Conservation (phyloP, 1,140 invertebrate species). For the Diploscapter pachys region DNA sequence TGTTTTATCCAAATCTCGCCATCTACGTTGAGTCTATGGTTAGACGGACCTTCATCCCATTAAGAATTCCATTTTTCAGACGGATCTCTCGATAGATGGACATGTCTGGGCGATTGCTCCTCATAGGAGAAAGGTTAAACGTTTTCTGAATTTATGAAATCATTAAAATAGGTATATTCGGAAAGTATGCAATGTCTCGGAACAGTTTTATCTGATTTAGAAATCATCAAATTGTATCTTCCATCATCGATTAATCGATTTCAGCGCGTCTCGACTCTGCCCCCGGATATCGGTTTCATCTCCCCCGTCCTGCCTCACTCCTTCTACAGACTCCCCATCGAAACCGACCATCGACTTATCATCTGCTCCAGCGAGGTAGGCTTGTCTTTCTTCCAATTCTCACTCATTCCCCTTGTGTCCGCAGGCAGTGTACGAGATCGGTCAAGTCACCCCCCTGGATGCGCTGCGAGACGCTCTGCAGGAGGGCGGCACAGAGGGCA, state of each 20-base stretch:
- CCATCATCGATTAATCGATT: not conserved
- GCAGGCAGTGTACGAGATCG: constrained; percentile 43
- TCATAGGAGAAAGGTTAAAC: not conserved
- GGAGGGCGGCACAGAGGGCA: constrained; percentile 21
- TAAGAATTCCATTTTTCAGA: not conserved
- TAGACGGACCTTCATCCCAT: no score
- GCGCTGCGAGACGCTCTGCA: constrained; percentile 31
- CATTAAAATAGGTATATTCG: no score
- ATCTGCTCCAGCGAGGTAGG: constrained; percentile 42
- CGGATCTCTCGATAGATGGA: constrained; percentile 16
- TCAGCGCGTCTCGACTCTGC: constrained; percentile 4
- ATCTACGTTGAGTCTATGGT: constrained; percentile 10
- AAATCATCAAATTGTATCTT: not conserved
- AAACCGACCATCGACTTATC: constrained; percentile 25
- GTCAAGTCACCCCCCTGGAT: constrained; percentile 42
- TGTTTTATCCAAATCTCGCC: constrained; percentile 16
- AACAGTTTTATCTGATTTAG: not conserved
- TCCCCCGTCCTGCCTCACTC: constrained; percentile 37
- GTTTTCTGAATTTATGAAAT: not conserved
- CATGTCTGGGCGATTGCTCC: constrained; percentile 26
- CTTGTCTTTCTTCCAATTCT: constrained; percentile 4
- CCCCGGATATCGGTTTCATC: constrained; percentile 17
- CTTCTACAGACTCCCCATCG: constrained; percentile 32
- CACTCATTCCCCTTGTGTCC: no score
- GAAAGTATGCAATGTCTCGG: not conserved